phyloP scores from a whole-genome alignment of 2,797 vertebrate genomes.

The Gymnopithys bicolor region DNA sequence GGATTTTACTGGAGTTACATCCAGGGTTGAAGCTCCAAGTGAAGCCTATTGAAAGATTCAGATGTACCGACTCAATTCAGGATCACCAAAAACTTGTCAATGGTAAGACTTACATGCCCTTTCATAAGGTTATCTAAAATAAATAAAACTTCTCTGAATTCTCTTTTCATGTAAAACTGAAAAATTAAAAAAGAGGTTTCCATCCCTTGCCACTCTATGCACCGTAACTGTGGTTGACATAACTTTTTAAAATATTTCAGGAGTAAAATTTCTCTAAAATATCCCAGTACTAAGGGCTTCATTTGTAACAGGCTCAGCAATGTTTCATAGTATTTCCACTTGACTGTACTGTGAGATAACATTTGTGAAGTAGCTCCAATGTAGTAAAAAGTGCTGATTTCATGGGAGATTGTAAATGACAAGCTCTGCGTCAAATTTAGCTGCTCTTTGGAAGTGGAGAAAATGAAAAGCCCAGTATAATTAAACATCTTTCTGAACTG shows the following conservation, averaged over 20 bases:
- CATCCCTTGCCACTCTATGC: accelerated
- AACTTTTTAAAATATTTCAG: background rate
- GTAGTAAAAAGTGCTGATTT: slow-evolving; percentile 32
- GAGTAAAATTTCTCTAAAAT: background rate
- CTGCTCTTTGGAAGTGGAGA: slow-evolving; percentile 2
- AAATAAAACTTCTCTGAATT: background rate
- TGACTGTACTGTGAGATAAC: background rate
- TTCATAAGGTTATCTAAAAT: background rate
- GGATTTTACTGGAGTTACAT: background rate
- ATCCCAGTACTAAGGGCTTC: background rate
- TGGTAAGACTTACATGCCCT: background rate
- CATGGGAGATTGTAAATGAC: slow-evolving; percentile 10
- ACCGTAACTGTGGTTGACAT: background rate
- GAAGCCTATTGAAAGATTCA: background rate
- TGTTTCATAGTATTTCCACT: accelerated
- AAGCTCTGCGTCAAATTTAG: background rate
- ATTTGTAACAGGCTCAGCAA: background rate
- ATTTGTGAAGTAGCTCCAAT: background rate
- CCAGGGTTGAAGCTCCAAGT: background rate
- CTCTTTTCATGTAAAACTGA: background rate
- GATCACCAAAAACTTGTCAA: background rate
- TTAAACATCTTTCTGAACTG: slow-evolving; percentile 20
- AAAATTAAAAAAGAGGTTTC: background rate
- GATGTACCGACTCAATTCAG: background rate
- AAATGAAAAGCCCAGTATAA: slow-evolving; percentile 29